A percentile compares a stretch with the other conserved stretches of the same genome.
phyloP scores from a whole-genome alignment of 2,888 invertebrate genomes.

The Drosophila merina region DNA sequence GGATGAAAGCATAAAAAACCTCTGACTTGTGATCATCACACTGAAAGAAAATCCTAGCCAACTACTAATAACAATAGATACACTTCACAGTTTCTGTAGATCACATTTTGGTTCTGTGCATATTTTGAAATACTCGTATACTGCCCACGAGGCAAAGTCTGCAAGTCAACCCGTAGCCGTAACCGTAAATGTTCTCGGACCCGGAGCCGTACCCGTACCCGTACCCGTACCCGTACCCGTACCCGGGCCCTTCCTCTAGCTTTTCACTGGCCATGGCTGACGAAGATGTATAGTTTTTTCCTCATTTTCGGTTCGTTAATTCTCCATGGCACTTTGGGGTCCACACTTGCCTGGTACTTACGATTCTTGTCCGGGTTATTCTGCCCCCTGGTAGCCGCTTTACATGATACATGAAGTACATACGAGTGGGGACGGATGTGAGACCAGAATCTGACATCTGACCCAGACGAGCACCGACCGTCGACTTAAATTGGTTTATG shows the following conservation, averaged over 20 bases:
- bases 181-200: slow-evolving; percentile 14
- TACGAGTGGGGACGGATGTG: slow-evolving; percentile 56
- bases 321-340: slow-evolving; percentile 67
- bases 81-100: too few relatives aligned
- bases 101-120: slow-evolving; percentile 1
- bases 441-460: slow-evolving; percentile 62
- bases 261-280: slow-evolving; percentile 51
- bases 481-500: slow-evolving; percentile 32
- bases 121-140: slow-evolving; percentile 51
- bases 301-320: slow-evolving; percentile 60
- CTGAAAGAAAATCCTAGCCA: not conserved
- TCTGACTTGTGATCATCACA: slow-evolving; percentile 20
- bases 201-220: slow-evolving; percentile 14
- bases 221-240: too few relatives aligned
- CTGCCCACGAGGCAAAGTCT: slow-evolving; percentile 67
- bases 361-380: slow-evolving; percentile 22
- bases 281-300: slow-evolving; percentile 77
- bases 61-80: not conserved
- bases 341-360: slow-evolving; percentile 42
- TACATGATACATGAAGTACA: slow-evolving; percentile 43
- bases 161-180: slow-evolving; percentile 52
- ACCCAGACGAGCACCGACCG: slow-evolving; percentile 55
- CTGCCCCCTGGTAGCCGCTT: slow-evolving; percentile 46
- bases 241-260: slow-evolving; percentile 14
- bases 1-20: slow-evolving; percentile 19